Evolutionary conservation across 2,113 vertebrate species (phyloP).

Genomic region (Plecotus auritus): DNA sequence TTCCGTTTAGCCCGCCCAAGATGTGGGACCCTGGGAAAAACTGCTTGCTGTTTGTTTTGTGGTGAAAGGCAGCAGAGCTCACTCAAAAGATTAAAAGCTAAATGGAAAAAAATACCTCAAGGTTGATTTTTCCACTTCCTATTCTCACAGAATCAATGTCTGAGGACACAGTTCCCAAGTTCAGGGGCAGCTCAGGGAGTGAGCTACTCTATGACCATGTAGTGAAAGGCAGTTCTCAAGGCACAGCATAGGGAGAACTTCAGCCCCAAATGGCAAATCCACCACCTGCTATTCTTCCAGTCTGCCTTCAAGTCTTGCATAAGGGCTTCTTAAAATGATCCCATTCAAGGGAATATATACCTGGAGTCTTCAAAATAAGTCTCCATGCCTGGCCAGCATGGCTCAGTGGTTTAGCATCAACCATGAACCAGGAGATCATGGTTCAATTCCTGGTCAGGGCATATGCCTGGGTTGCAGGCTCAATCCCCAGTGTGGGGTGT

Average conservation of each 20-base stretch:
- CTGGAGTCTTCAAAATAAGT: neutral
- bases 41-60: slow-evolving; percentile 40
- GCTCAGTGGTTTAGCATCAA: no score
- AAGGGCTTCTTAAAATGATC: neutral
- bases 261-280: neutral
- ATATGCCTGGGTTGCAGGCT: no score
- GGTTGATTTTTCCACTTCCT: slow-evolving; percentile 60
- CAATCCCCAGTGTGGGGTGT: no score
- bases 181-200: neutral
- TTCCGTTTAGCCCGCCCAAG: slow-evolving; percentile 23
- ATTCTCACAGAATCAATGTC: slow-evolving; percentile 50
- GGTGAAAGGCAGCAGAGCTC: neutral
- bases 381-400: no score
- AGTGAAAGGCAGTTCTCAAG: neutral
- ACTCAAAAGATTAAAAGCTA: slow-evolving; percentile 36
- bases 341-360: neutral
- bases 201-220: neutral
- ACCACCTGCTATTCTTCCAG: neutral
- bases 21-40: slow-evolving; percentile 44
- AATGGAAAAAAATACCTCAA: slow-evolving; percentile 59
- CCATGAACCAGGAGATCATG: no score
- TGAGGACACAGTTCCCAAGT: neutral
- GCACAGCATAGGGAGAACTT: neutral
- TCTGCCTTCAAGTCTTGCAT: neutral
- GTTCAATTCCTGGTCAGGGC: no score